Base-by-base conservation (phyloP, 2,888 invertebrate species). In the Sinelater perroti region DNA sequence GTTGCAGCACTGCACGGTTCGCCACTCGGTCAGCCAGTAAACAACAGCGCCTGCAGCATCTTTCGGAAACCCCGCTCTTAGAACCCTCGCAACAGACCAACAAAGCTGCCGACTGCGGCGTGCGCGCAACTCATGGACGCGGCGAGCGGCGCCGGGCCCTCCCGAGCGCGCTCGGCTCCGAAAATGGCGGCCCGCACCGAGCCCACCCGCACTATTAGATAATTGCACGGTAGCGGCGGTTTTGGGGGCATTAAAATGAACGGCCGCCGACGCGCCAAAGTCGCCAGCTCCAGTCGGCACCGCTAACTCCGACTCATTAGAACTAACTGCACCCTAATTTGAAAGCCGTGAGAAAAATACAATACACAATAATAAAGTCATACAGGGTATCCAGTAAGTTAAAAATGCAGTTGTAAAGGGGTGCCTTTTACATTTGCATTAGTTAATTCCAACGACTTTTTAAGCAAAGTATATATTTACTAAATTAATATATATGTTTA, bases 151-250 rank as follows among this genome's bases (percentile, higher is more conserved):
- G 67, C 60, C 47, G 59, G 49, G 17, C 28, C 44, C 49, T 38
- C 28, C 57, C 58, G 61, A 62, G 54, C 56, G 30, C 46, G 33
- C 57, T 62, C 74, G 74, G 69, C 62, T 51, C 68, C 66, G 68
- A 70, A 71, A 70, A 71, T 71, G 72, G 71, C 67, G 72, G 65
- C 64, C 60, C 56, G 59, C 61, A 60, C 63, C 56, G 60, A 62
- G 61, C 63, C 70, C 69, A 70, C 71, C 72, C 71, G 66, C 68
- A 55, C 56, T 62, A 59, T 64, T 60, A 63, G 50, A 62, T 65
- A 63, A 65, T 63, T 65, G 57, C 54, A 18, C 44, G 45, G 56
- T 42, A 54, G 46, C 53, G 56, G 54, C 47, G 44, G 59, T 35
- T 61, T 62, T 53, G 31, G 54, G 46, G 59, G 59, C 35, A 62